A percentile compares a stretch with the other conserved stretches of the same genome.
Evolutionary conservation across 2,888 invertebrate species (phyloP).

Genomic region (Allygus modestus): DNA sequence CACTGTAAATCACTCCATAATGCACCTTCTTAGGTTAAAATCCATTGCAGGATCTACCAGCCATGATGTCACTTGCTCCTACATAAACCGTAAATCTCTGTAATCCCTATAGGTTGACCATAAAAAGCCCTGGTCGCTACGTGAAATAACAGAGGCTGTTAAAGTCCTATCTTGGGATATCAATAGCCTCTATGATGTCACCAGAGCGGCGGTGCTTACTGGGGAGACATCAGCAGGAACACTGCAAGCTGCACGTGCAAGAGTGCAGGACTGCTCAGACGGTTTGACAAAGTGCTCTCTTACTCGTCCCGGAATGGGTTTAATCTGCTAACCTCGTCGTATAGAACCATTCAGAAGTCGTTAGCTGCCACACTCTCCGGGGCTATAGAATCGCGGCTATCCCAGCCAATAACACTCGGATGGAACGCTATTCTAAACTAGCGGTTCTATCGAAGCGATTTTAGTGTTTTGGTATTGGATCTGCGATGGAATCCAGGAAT

Average conservation of each 20-base stretch:
- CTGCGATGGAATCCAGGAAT: neutral
- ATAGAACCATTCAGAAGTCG: slow-evolving; percentile 38
- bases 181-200: neutral
- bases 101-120: no score
- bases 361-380: slow-evolving; percentile 8
- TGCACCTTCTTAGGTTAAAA: no score
- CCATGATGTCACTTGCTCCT: no score
- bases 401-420: neutral
- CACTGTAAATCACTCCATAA: no score
- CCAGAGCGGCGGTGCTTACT: neutral
- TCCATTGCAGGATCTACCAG: no score
- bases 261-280: neutral
- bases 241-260: neutral
- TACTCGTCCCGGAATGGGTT: neutral
- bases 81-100: no score
- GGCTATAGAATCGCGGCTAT: neutral
- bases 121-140: no score
- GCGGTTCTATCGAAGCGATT: neutral
- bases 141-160: no score
- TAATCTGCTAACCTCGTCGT: slow-evolving; percentile 12
- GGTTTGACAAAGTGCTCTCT: slow-evolving; percentile 5
- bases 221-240: neutral
- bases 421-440: neutral
- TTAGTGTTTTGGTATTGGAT: neutral
- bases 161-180: neutral